Conservation (phyloP, 2,797 vertebrate species). For the Sciurus carolinensis region DNA sequence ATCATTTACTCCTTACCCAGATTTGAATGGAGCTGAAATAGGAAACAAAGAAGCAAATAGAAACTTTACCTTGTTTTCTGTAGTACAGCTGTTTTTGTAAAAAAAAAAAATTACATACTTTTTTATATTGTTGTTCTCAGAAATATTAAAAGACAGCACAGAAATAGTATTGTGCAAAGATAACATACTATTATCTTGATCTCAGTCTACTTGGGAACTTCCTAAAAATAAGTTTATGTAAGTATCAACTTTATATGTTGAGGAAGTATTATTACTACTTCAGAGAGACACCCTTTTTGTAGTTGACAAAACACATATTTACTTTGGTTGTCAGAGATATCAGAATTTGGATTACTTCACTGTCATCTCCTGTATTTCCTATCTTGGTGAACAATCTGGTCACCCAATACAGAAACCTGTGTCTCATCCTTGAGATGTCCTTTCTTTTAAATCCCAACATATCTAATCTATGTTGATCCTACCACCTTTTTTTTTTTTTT, state of each 20-base stretch:
- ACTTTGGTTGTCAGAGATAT: slow-evolving; percentile 53
- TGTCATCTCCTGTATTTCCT: not conserved
- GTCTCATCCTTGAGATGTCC: not conserved
- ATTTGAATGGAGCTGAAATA: slow-evolving; percentile 56
- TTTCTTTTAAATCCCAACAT: slow-evolving; percentile 32
- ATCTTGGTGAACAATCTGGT: slow-evolving; percentile 44
- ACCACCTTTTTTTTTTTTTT: not conserved
- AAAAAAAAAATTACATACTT: not conserved
- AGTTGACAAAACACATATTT: slow-evolving; percentile 52
- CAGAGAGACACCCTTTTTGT: not conserved
- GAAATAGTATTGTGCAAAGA: slow-evolving; percentile 34
- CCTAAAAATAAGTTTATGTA: slow-evolving; percentile 61
- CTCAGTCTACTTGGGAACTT: slow-evolving; percentile 47
- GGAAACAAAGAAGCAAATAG: slow-evolving; percentile 54
- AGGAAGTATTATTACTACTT: slow-evolving; percentile 40
- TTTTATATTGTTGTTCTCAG: slow-evolving; percentile 40
- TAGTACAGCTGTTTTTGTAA: not conserved
- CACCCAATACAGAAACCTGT: slow-evolving; percentile 34
- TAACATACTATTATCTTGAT: slow-evolving; percentile 40
- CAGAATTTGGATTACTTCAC: slow-evolving; percentile 32
- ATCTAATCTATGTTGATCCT: slow-evolving; percentile 25
- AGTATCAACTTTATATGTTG: slow-evolving; percentile 28
- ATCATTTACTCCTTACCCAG: slow-evolving; percentile 69
- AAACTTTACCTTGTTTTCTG: not conserved
- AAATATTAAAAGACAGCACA: slow-evolving; percentile 60